Base-by-base conservation (phyloP, 2,888 invertebrate species). In the Thecophora atra region DNA sequence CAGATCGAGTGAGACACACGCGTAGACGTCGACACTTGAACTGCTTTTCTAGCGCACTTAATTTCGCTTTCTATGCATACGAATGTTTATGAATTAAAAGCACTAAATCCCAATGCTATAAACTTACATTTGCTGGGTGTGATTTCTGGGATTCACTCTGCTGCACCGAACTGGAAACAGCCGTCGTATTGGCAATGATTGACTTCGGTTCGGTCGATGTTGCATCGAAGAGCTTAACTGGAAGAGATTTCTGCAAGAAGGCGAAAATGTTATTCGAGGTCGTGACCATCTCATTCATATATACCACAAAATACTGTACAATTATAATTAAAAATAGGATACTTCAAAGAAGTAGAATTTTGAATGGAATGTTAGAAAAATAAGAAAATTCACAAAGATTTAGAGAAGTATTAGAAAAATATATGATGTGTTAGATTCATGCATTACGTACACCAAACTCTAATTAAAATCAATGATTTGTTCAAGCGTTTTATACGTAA, bases 1-100 rank as follows among this genome's bases (percentile, higher is more conserved):
- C 30, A 7, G 21, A 60, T 0, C 80, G 78, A 76, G 79, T 82
- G 2, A 81, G 28, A n/a, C 73, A 78, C 1, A 82, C 77, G 2
- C 77, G 74, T 26, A 78, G 19, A 28, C 79, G 76, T 15, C 77
- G 77, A 21, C 67, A 54, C 19, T 73, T 70, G 30, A 21, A 54
- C 37, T 19, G 17, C 24, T 64, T 42, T 47, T 44, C 47, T 42
- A n/a, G 47, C 19, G 47, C 37, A 17, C 4, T 37, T 21, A 64
- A 7, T 26, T 28, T 44, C 11, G 47, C 5, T 44, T 44, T 64
- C 64, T 64, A 64, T 37, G 42, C n/a, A 37, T 30, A 47, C 44
- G 24, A 64, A 15, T 11, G 17, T 1, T 60, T 60, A 60, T n/a
- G 24, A 37, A 26, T 30, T 13, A 30, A 3, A 30, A 60, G 6